Evolutionary conservation across 2,797 vertebrate species (phyloP), one percentile per base, ranked within the genome.

Genomic region (Perodicticus potto): DNA sequence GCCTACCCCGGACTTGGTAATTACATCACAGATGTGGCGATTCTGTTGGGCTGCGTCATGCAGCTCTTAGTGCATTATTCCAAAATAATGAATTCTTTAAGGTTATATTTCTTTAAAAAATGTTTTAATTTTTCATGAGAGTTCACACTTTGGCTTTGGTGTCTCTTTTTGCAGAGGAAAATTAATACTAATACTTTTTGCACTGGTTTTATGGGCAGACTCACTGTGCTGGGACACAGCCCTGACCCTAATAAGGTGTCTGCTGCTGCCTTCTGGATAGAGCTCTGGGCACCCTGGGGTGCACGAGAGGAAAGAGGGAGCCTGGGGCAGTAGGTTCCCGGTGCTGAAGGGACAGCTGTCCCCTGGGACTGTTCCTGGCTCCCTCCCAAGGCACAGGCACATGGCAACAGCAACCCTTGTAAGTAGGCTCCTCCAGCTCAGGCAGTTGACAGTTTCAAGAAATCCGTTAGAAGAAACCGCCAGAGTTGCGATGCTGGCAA

Each of bases 391-490:
- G 57, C 40, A 34, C 23, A 2, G 43, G 57, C 40, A 34, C 23
- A 2, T 3, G 32, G 11, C 70, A 53, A 27, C 40, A 23, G 17
- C 25, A n/a, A 10, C 70, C 65, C 70, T 82, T 91, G 34, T 61
- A 65, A 86, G 43, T 23, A 94, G 87, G 17, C 13, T 90, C 53
- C 59, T 87, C 73, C 40, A 12, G 63, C 65, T 49, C 27, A 4
- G n/a, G 63, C 53, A 84, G 49, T 70, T 72, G 32, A 73, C 81
- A 59, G 73, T 74, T 94, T 93, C 53, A 61, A 92, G 82, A 93
- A 97, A 95, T 72, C 73, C 3, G 14, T 70, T 85, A 57, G 74
- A 90, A 97, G 85, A 80, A 93, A 96, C 84, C 94, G 94, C 85
- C 90, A 95, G 93, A 19, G 69, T 49, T 14, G 86, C 32, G 85